Percentiles rank a stretch among this genome's conserved stretches.
Conservation (phyloP, 1,140 invertebrate species). For the Cyphomyrmex costatus region DNA sequence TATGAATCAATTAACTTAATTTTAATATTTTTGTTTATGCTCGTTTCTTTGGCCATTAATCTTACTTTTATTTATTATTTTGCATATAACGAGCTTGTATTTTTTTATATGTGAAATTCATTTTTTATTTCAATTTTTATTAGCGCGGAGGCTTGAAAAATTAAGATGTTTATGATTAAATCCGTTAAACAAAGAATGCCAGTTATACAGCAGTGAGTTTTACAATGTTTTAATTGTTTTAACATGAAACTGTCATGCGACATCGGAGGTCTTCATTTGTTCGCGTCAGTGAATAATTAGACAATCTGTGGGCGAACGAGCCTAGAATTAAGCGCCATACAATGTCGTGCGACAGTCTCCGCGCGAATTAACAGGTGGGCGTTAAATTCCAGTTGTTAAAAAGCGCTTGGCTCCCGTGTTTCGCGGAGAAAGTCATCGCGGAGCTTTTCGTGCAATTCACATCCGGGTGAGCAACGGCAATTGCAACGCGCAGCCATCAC, state of each 20-base stretch:
- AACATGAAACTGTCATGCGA: constrained; percentile 57
- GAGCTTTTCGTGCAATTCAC: constrained; percentile 69
- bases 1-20: too few relatives aligned
- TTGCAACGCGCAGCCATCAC: constrained; percentile 32
- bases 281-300: constrained; percentile 50
- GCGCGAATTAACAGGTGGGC: constrained; percentile 42
- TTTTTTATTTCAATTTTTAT: not conserved
- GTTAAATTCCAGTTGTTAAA: constrained; percentile 50
- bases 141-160: not conserved
- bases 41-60: too few relatives aligned
- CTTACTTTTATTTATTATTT: not conserved
- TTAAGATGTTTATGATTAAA: not conserved
- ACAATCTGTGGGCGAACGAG: constrained; percentile 43
- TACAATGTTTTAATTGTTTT: constrained; percentile 61
- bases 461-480: constrained; percentile 59
- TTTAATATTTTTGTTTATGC: too few relatives aligned
- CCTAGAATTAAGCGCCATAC: constrained; percentile 29
- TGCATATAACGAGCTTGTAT: not conserved
- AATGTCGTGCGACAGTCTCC: constrained; percentile 7
- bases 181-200: constrained; percentile 6
- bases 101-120: not conserved
- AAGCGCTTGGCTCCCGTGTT: constrained; percentile 24
- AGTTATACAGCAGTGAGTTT: not conserved
- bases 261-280: constrained; percentile 48
- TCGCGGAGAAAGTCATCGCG: constrained; percentile 52